Conservation (phyloP, 2,888 invertebrate species). For the Mythimna ferrago region DNA sequence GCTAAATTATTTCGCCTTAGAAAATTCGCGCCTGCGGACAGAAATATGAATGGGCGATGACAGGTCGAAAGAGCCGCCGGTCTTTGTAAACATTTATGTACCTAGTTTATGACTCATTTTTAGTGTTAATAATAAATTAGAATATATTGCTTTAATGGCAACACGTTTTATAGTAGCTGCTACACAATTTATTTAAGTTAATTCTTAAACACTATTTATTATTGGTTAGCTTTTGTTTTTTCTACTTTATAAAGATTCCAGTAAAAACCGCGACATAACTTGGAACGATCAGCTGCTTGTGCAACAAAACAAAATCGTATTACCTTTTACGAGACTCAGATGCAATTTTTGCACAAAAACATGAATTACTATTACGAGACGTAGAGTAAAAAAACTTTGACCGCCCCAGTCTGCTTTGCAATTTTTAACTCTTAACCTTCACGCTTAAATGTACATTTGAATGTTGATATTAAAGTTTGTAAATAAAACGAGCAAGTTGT, state of each 20-base stretch:
- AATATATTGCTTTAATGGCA: constrained; percentile 10
- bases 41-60: constrained; percentile 56
- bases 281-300: constrained; percentile 43
- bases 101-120: constrained; percentile 50
- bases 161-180: constrained; percentile 23
- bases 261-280: constrained; percentile 27
- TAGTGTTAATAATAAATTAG: constrained; percentile 19
- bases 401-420: constrained; percentile 2
- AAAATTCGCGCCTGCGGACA: constrained; percentile 30
- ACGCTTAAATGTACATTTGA: constrained; percentile 4
- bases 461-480: constrained; percentile 14
- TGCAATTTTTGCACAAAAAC: constrained; percentile 43
- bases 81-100: constrained; percentile 42
- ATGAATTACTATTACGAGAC: constrained; percentile 35
- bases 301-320: constrained; percentile 39
- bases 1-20: constrained; percentile 31
- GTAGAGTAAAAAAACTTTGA: constrained; percentile 19
- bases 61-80: constrained; percentile 30
- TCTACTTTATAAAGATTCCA: constrained; percentile 22
- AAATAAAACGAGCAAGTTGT: constrained; percentile 19
- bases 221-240: constrained; percentile 1
- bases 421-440: constrained; percentile 23
- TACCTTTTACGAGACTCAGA: constrained; percentile 7
- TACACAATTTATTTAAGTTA: constrained; percentile 18
- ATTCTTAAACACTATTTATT: constrained; percentile 19